These are phyloP conservation scores for Synodontis membranacea DNA, from an alignment of 2,113 vertebrate genomes.

Conservation along the genomic window DNA sequence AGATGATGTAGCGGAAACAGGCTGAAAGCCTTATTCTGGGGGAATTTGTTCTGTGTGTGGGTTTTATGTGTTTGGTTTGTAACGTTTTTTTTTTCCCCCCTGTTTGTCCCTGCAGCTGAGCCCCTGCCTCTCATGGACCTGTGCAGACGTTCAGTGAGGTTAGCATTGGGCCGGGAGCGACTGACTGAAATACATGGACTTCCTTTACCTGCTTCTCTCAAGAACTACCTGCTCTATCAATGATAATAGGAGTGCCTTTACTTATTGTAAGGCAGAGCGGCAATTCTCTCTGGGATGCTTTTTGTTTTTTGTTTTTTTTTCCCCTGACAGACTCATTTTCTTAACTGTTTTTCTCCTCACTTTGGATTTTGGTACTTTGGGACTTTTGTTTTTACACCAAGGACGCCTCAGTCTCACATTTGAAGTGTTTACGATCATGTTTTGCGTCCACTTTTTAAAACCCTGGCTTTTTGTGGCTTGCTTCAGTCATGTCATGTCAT, in stretches of 20 bases:
- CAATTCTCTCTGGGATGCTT: constrained; percentile 60
- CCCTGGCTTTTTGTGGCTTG: constrained; percentile 62
- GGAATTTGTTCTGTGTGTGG: constrained; percentile 7
- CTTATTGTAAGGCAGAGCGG: constrained; percentile 38
- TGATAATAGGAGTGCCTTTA: constrained; percentile 68
- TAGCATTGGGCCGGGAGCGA: constrained; percentile 90
- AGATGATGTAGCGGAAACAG: constrained; percentile 11
- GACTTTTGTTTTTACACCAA: constrained; percentile 52
- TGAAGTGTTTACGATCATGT: constrained; percentile 53
- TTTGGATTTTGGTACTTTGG: constrained; percentile 54
- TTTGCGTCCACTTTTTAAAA: constrained; percentile 56
- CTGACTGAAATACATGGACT: constrained; percentile 86
- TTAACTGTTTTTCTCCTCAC: constrained; percentile 59
- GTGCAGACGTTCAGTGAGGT: constrained; percentile 88
- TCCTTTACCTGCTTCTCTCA: constrained; percentile 92
- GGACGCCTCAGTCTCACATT: constrained; percentile 33
- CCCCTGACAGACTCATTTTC: constrained; percentile 56
- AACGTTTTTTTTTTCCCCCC: constrained; percentile 6
- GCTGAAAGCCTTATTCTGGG: neutral
- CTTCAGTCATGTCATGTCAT: constrained; percentile 60
- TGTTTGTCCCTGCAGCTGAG: constrained; percentile 77
- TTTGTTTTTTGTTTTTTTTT: neutral
- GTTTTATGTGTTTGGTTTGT: constrained; percentile 40
- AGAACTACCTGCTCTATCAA: constrained; percentile 98
- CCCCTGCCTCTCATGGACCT: constrained; percentile 97